Evolutionary conservation across 92 coral and sea anemone species (phyloP).

Genomic region (Pocillopora grandis): DNA sequence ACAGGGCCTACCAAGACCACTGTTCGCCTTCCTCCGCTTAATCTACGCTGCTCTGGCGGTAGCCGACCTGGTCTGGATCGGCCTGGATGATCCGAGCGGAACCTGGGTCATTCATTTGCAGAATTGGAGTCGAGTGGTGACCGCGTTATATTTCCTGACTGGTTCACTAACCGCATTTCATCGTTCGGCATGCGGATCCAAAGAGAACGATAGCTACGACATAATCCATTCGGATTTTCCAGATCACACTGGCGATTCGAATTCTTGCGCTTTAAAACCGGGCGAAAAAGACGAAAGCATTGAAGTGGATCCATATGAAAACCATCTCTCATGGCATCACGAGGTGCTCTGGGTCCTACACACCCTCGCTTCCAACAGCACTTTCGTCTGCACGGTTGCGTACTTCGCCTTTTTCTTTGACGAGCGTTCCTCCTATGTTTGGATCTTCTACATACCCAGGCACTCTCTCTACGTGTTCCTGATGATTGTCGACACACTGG

Average conservation of each 20-base stretch:
- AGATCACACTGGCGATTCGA: conserved; percentile 37
- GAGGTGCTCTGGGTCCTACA: conserved; percentile 75
- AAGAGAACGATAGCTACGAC: conserved; percentile 18
- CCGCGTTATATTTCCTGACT: conserved; percentile 63
- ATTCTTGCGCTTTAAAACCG: conserved; percentile 64
- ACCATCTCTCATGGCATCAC: conserved; percentile 72
- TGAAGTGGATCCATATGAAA: background rate
- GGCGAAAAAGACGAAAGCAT: conserved; percentile 50
- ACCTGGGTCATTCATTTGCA: conserved; percentile 61
- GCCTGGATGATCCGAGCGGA: conserved; percentile 60
- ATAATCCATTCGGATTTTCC: background rate
- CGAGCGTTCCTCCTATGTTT: conserved; percentile 32
- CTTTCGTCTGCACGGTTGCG: conserved; percentile 64
- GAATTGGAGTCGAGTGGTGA: conserved; percentile 70
- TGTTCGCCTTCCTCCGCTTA: conserved; percentile 61
- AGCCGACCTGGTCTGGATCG: conserved; percentile 61
- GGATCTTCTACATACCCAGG: conserved; percentile 66
- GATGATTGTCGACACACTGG: conserved; percentile 61
- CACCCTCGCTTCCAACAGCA: conserved; percentile 67
- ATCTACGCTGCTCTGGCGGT: conserved; percentile 56
- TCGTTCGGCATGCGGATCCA: conserved; percentile 31
- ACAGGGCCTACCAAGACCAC: conserved; percentile 72
- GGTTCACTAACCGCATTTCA: conserved; percentile 56
- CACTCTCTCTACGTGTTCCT: conserved; percentile 64
- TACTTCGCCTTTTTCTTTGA: conserved; percentile 74